These are phyloP conservation scores for Drosophila ambigua DNA, from an alignment of 1,140 invertebrate genomes.

Conservation along the genomic window DNA sequence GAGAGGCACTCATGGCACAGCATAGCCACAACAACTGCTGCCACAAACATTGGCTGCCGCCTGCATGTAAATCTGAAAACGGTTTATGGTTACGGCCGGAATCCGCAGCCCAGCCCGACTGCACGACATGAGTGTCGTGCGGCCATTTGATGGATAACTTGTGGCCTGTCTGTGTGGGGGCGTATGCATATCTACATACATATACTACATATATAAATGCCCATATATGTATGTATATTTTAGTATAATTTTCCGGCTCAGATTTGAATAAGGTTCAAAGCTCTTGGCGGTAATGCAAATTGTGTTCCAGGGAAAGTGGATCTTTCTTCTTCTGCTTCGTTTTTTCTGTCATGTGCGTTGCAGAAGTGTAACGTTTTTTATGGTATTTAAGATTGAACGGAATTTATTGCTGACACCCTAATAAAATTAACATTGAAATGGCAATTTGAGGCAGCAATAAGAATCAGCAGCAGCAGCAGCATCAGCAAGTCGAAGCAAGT, in stretches of 20 bases:
- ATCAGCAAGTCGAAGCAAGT: constrained; percentile 18
- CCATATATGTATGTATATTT: constrained; percentile 21
- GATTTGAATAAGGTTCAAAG: constrained; percentile 76
- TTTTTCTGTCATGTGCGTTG: constrained; percentile 12
- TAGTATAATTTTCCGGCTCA: constrained; percentile 61
- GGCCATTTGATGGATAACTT: constrained; percentile 77
- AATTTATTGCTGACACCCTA: constrained; percentile 83
- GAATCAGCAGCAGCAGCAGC: constrained; percentile 53
- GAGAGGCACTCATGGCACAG: constrained; percentile 1
- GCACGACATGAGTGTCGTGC: constrained; percentile 46
- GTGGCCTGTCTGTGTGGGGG: constrained; percentile 41
- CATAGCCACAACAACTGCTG: constrained; percentile 41
- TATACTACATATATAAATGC: background rate
- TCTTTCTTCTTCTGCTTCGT: constrained; percentile 14
- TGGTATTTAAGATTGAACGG: constrained; percentile 83
- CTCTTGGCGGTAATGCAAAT: constrained; percentile 77
- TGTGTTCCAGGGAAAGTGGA: constrained; percentile 34
- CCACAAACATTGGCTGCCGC: constrained; percentile 48
- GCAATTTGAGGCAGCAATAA: constrained; percentile 81
- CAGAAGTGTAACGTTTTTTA: constrained; percentile 70
- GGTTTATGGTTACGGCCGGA: constrained; percentile 72
- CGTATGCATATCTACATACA: constrained; percentile 11
- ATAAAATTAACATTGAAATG: constrained; percentile 84
- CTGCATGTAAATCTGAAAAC: constrained; percentile 76
- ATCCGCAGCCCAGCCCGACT: constrained; percentile 44